Conservation (phyloP, 2,113 vertebrate genomes). For the Murina feae region DNA sequence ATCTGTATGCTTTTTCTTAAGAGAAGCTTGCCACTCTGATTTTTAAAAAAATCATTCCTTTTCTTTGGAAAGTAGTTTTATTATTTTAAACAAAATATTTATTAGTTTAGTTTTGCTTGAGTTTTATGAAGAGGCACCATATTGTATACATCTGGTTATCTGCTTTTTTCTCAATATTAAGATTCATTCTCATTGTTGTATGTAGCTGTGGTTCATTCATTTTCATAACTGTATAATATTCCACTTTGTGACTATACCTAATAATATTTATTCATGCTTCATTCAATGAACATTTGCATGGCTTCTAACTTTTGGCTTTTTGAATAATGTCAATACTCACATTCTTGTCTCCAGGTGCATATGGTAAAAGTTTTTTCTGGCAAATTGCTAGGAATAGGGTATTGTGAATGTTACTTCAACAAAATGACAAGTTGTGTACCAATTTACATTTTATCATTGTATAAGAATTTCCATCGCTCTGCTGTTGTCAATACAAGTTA, state of each 20-base stretch:
- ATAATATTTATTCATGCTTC: background rate
- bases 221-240: background rate
- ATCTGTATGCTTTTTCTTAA: background rate
- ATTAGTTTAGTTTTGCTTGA: background rate
- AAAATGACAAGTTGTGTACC: background rate
- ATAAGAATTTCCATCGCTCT: background rate
- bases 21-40: background rate
- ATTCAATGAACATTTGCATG: background rate
- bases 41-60: background rate
- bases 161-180: background rate
- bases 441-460: background rate
- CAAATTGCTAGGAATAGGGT: background rate
- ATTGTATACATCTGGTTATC: background rate
- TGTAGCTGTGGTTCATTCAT: background rate
- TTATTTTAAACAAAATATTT: background rate
- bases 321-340: background rate
- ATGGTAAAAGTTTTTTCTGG: background rate
- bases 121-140: slow-evolving; percentile 5
- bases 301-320: background rate
- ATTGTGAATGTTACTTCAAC: background rate
- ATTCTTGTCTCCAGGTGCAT: background rate
- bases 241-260: background rate
- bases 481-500: background rate
- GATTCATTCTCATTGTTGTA: background rate
- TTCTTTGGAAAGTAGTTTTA: background rate